Percentiles rank a stretch among this genome's conserved stretches.
Evolutionary conservation across 2,113 vertebrate genomes (phyloP).

Genomic region (Danionella cerebrum): DNA sequence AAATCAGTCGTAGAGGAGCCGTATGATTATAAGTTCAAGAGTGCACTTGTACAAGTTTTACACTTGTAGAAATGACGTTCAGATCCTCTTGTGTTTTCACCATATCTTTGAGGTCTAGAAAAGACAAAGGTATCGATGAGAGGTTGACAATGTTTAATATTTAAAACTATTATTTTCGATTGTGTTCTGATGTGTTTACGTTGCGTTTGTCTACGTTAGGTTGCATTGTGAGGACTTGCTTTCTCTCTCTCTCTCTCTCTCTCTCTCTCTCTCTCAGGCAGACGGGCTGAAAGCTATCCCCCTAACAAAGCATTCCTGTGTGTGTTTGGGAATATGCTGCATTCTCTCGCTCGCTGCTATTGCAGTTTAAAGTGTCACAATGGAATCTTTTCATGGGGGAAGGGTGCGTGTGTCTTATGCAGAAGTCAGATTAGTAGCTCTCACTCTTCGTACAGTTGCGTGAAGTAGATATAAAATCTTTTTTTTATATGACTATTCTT

Average conservation of each 20-base stretch:
- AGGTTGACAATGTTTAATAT: too few relatives aligned
- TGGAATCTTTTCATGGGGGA: conserved; percentile 27
- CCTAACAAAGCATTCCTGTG: conserved; percentile 33
- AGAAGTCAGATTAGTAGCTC: conserved; percentile 30
- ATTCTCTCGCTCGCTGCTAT: conserved; percentile 13
- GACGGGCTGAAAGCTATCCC: conserved; percentile 4
- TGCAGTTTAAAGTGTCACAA: conserved; percentile 36
- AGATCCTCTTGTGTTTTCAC: too few relatives aligned
- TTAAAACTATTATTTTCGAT: too few relatives aligned
- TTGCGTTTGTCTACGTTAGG: background rate
- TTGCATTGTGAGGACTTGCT: background rate
- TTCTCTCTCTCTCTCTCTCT: background rate
- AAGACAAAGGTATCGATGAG: too few relatives aligned
- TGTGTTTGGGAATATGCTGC: conserved; percentile 18
- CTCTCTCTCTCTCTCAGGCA: background rate
- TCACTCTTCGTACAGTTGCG: conserved; percentile 32
- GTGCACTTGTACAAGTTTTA: too few relatives aligned
- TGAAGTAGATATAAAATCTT: background rate
- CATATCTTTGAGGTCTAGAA: too few relatives aligned
- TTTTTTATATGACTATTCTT: too few relatives aligned
- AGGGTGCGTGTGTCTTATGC: conserved; percentile 15
- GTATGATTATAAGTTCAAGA: too few relatives aligned
- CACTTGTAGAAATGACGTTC: too few relatives aligned
- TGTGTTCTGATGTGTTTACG: conserved; percentile 9
- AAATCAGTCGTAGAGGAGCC: too few relatives aligned